A percentile compares a stretch with the other conserved stretches of the same genome.
Evolutionary conservation across 2,888 invertebrate species (phyloP).

Genomic region (Brachyptera risi): DNA sequence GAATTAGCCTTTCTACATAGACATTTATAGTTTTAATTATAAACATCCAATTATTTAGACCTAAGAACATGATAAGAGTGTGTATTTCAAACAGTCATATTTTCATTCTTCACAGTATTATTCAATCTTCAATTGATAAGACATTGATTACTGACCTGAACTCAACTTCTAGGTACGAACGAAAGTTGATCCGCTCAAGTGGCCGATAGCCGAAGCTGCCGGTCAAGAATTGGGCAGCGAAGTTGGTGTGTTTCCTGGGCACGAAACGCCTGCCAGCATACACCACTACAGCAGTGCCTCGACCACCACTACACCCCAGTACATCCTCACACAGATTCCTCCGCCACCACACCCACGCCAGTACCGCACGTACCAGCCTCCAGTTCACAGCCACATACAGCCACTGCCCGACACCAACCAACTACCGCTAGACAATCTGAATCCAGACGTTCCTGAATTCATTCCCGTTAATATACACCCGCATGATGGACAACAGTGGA

Average conservation of each 20-base stretch:
- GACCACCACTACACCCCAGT: conserved; percentile 26
- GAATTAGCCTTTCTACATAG: too few species aligned
- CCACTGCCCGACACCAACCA: conserved; percentile 20
- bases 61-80: too few species aligned
- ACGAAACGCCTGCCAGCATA: neutral
- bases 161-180: conserved; percentile 66
- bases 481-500: conserved; percentile 25
- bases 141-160: neutral
- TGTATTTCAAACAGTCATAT: too few species aligned
- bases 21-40: too few species aligned
- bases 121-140: too few species aligned
- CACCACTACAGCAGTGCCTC: conserved; percentile 34
- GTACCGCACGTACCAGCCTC: conserved; percentile 36
- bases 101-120: too few species aligned
- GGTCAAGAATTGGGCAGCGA: conserved; percentile 5
- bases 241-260: neutral
- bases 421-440: conserved; percentile 55
- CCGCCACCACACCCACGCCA: conserved; percentile 22
- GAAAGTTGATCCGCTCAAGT: conserved; percentile 73
- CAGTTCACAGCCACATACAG: neutral
- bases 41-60: too few species aligned
- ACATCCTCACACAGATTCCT: conserved; percentile 18
- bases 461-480: conserved; percentile 52
- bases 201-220: conserved; percentile 73
- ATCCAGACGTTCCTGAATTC: conserved; percentile 85